phyloP scores from a whole-genome alignment of 2,888 invertebrate genomes.

The Notocelia uddmanniana region DNA sequence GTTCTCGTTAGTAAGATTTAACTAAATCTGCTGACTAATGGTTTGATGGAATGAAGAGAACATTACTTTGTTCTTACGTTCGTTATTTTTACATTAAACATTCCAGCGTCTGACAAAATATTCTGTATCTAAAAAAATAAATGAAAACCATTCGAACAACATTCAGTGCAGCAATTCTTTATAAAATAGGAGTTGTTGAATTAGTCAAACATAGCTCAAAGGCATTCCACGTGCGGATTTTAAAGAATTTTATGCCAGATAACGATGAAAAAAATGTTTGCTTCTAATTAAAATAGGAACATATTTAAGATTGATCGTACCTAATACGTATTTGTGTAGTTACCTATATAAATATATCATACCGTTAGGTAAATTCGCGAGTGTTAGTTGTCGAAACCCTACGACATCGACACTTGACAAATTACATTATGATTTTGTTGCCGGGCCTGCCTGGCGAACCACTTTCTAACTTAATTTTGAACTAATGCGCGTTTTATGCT shows the following conservation, averaged over 20 bases:
- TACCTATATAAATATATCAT: constrained; percentile 1
- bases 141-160: constrained; percentile 1
- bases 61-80: background rate
- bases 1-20: constrained; percentile 3
- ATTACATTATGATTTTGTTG: constrained; percentile 76
- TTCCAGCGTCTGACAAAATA: background rate
- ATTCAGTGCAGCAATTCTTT: constrained; percentile 13
- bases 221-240: constrained; percentile 15
- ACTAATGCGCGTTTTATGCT: constrained; percentile 60
- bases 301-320: background rate
- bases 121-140: background rate
- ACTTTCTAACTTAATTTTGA: constrained; percentile 65
- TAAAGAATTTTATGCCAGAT: constrained; percentile 13
- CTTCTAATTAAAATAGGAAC: constrained; percentile 1
- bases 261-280: constrained; percentile 16
- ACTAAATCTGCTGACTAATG: constrained; percentile 1
- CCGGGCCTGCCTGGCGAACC: constrained; percentile 60
- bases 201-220: constrained; percentile 28
- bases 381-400: constrained; percentile 46
- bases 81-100: constrained; percentile 6
- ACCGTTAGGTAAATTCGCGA: constrained; percentile 7
- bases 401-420: constrained; percentile 72
- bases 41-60: background rate
- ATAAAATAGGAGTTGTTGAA: constrained; percentile 26
- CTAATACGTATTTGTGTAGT: background rate